A percentile compares a stretch with the other conserved stretches of the same genome.
These are phyloP conservation scores for Prostheceraeus crozeri DNA, from an alignment of 2,888 invertebrate genomes.

Conservation along the genomic window DNA sequence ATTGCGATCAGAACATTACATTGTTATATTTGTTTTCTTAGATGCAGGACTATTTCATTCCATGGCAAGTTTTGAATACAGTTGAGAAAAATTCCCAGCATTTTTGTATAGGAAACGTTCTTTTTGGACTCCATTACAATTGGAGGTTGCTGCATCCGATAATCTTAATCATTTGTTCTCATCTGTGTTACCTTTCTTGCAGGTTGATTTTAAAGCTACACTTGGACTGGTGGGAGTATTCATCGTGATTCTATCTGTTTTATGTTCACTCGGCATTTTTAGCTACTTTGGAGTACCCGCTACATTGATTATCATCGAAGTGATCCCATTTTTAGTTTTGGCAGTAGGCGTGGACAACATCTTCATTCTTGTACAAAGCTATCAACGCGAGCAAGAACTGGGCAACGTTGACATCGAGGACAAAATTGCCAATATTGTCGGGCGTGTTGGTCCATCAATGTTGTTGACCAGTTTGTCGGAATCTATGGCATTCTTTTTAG, in stretches of 20 bases:
- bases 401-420: neutral
- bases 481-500: slow-evolving; percentile 86
- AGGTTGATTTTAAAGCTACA: slow-evolving; percentile 74
- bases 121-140: too few species aligned
- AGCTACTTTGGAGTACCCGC: slow-evolving; percentile 71
- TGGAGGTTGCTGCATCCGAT: too few species aligned
- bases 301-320: slow-evolving; percentile 82
- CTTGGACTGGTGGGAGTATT: slow-evolving; percentile 76
- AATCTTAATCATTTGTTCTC: too few species aligned
- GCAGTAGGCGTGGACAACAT: slow-evolving; percentile 95
- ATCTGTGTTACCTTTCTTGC: too few species aligned
- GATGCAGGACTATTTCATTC: too few species aligned
- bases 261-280: slow-evolving; percentile 75
- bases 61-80: too few species aligned
- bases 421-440: slow-evolving; percentile 60
- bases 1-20: too few species aligned
- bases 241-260: slow-evolving; percentile 74
- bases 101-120: too few species aligned
- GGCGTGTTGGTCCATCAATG: slow-evolving; percentile 93
- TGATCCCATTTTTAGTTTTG: slow-evolving; percentile 85
- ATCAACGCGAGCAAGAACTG: neutral
- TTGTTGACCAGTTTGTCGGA: slow-evolving; percentile 85
- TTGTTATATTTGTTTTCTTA: too few species aligned
- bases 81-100: too few species aligned
- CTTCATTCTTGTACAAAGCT: slow-evolving; percentile 82